Percentiles rank a stretch among this genome's conserved stretches.
These are phyloP conservation scores for Philaenus spumarius DNA, from an alignment of 1,140 invertebrate genomes.

Conservation along the genomic window DNA sequence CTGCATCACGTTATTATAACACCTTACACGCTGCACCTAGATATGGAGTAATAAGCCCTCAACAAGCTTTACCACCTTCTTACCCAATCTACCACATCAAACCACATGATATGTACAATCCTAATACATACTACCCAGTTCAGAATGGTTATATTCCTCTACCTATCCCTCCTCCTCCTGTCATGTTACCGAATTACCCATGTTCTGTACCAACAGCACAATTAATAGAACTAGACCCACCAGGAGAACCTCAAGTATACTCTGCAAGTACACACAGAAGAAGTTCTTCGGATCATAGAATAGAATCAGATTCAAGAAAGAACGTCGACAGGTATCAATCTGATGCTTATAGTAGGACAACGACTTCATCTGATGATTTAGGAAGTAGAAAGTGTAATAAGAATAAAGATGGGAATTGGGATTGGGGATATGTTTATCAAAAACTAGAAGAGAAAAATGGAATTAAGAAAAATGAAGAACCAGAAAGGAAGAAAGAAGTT, in stretches of 20 bases:
- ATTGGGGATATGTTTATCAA: conserved; percentile 70
- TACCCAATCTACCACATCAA: conserved; percentile 19
- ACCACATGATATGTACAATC: conserved; percentile 13
- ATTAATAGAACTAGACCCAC: conserved; percentile 59
- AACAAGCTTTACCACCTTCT: not conserved
- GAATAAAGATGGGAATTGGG: conserved; percentile 40
- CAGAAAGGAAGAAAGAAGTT: not conserved
- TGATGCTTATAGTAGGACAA: conserved; percentile 15
- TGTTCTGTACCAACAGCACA: conserved; percentile 50
- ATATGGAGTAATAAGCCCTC: conserved; percentile 3
- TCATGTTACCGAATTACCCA: conserved; percentile 7
- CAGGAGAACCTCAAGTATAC: conserved; percentile 4
- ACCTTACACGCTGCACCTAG: conserved; percentile 11
- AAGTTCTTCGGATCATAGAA: conserved; percentile 19
- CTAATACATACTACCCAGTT: conserved; percentile 16
- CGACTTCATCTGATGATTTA: conserved; percentile 17
- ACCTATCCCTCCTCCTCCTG: not conserved
- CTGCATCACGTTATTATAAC: conserved; percentile 16
- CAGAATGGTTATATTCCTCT: conserved; percentile 23
- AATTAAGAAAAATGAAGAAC: not conserved
- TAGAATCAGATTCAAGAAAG: conserved; percentile 11
- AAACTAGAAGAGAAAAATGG: conserved; percentile 12
- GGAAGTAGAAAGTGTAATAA: conserved; percentile 5
- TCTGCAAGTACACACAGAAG: conserved; percentile 11
- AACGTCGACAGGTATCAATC: conserved; percentile 15